Conservation (phyloP, 2,113 vertebrate species). For the Heptranchias perlo region DNA sequence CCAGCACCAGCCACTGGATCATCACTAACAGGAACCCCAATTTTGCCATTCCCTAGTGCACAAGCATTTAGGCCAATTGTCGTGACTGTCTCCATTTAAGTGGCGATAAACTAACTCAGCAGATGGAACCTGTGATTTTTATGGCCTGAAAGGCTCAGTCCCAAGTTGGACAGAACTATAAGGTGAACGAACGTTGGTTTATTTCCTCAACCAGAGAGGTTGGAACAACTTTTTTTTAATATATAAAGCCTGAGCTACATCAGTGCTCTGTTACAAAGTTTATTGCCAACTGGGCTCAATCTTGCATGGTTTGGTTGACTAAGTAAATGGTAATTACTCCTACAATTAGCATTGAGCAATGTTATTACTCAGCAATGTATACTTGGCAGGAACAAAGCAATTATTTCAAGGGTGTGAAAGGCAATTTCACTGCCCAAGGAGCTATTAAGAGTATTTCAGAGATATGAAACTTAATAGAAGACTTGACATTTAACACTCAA, state of each 20-base stretch:
- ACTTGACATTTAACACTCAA: background rate
- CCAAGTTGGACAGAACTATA: background rate
- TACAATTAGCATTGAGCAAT: background rate
- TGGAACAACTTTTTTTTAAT: background rate
- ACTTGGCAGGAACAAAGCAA: background rate
- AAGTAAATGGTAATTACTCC: background rate
- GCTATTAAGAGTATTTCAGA: background rate
- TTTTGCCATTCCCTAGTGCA: background rate
- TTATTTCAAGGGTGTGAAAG: background rate
- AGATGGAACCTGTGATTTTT: background rate
- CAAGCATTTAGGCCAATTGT: background rate
- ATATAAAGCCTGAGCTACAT: background rate
- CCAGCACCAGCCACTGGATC: background rate
- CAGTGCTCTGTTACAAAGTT: background rate
- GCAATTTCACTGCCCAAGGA: background rate
- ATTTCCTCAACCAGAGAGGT: background rate
- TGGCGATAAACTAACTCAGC: background rate
- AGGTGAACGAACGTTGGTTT: background rate
- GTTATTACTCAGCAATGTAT: background rate
- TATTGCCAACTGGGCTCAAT: background rate
- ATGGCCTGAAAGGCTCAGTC: background rate
- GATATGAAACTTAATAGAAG: background rate
- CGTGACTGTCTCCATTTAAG: background rate
- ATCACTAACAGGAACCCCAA: background rate
- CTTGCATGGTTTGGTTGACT: background rate